Evolutionary conservation across 2,113 vertebrate genomes (phyloP).

Genomic region (Solea solea): DNA sequence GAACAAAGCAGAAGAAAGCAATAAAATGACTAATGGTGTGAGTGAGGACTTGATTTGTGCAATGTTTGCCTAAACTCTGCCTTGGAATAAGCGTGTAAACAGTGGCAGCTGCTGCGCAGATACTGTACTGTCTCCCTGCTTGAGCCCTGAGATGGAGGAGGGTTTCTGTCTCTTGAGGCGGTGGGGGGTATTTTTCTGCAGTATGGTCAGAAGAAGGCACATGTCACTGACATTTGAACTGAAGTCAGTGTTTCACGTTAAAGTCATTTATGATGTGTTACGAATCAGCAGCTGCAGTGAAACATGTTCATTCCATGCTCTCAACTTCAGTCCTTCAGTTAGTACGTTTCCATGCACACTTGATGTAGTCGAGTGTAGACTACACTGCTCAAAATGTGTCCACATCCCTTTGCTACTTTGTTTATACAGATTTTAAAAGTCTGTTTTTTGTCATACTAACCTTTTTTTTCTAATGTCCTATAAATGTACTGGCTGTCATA

Average conservation of each 20-base stretch:
- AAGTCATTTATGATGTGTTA: not conserved
- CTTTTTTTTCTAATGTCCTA: no score
- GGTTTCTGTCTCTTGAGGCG: conserved; percentile 17
- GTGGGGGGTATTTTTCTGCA: conserved; percentile 4
- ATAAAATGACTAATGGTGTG: not conserved
- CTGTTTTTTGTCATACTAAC: no score
- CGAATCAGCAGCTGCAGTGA: conserved; percentile 5
- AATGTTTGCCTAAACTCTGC: not conserved
- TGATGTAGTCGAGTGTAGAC: no score
- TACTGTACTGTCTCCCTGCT: not conserved
- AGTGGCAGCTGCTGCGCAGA: conserved; percentile 16
- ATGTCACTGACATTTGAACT: conserved; percentile 11
- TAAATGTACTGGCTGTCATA: not conserved
- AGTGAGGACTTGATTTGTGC: not conserved
- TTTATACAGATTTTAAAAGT: no score
- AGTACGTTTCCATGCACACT: no score
- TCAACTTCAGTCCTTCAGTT: conserved; percentile 5
- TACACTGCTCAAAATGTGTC: no score
- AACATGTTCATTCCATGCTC: conserved; percentile 9
- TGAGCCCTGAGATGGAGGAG: not conserved
- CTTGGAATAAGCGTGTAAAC: not conserved
- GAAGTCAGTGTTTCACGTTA: conserved; percentile 4
- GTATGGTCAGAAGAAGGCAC: conserved; percentile 8
- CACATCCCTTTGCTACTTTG: no score
- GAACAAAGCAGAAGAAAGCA: not conserved